Conservation (phyloP, 2,888 invertebrate genomes). For the Himalopsyche anomala region DNA sequence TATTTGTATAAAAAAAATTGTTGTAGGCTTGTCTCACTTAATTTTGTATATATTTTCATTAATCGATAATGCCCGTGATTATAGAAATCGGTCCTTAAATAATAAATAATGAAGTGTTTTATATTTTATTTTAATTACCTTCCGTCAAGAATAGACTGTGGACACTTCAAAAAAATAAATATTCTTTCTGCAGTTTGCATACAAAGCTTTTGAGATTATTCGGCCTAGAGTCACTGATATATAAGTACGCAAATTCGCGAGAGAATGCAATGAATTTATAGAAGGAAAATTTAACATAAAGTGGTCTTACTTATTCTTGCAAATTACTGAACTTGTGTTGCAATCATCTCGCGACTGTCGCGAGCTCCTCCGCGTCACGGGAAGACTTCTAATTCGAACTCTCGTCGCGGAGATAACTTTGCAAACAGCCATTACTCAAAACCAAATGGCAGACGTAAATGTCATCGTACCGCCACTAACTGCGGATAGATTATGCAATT, state of each 20-base stretch:
- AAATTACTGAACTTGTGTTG: neutral
- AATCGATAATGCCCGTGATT: too few species aligned
- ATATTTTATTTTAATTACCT: too few species aligned
- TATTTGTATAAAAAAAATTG: too few species aligned
- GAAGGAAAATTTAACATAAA: neutral
- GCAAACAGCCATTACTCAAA: slow-evolving; percentile 39
- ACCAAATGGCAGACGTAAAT: slow-evolving; percentile 50
- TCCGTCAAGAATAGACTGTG: too few species aligned
- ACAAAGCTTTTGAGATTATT: too few species aligned
- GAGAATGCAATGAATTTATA: neutral
- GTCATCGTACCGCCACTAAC: slow-evolving; percentile 54
- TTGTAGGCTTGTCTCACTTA: too few species aligned
- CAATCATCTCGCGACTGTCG: neutral
- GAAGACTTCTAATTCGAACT: slow-evolving; percentile 9
- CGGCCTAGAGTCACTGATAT: too few species aligned
- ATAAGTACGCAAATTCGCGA: neutral
- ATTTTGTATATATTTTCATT: too few species aligned
- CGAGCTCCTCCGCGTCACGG: slow-evolving; percentile 2
- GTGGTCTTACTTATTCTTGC: neutral
- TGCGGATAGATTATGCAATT: slow-evolving; percentile 61
- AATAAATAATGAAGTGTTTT: too few species aligned
- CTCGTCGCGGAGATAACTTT: slow-evolving; percentile 28
- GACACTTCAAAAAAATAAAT: too few species aligned
- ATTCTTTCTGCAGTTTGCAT: too few species aligned
- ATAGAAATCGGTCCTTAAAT: too few species aligned